Base-by-base conservation (phyloP, 1,140 invertebrate species). In the Leptopilina clavipes region DNA sequence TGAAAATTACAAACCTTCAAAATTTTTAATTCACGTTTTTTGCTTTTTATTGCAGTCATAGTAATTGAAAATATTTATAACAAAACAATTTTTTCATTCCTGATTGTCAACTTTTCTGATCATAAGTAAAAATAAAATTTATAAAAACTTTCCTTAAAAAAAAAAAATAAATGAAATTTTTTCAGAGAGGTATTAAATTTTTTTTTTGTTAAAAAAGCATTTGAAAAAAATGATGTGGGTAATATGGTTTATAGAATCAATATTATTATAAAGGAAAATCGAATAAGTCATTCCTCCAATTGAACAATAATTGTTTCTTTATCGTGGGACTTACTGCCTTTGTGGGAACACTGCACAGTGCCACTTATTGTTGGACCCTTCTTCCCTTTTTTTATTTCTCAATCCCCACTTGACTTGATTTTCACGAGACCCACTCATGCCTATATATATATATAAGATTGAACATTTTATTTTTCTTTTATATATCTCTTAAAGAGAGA, bases 401-500 rank as follows among this genome's bases (percentile, higher is more conserved):
- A 65, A 65, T 65, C 59, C 59, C 59, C 59, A 65, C 59, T 65
- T 65, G 59, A 65, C 59, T 65, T 65, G 59, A 65, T 65, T 65
- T 65, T 65, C 25, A 37, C 25, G 25, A 65, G 59, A n/a, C 59
- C 59, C 59, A 65, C 59, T 65, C 59, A 65, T 65, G 59, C 59
- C 14, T n/a, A 3, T 31, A 31, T n/a, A 3, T 31, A 31, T 8
- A 40, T 40, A 40, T 9, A 6, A 40, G 25, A 65, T 65, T 65
- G 6, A 65, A 65, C 14, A 31, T 65, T 65, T 37, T 65, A 65
- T n/a, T 65, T 14, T 6, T 25, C 19, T 65, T 65, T 14, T 65
- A 8, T 52, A 52, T n/a, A 31, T 31, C 25, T 31, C 25, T 31
- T 31, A 2, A 31, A 31, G 5, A 31, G 25, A 2, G 25, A 31